phyloP scores from a whole-genome alignment of 2,797 vertebrate species.

The Capromys pilorides region DNA sequence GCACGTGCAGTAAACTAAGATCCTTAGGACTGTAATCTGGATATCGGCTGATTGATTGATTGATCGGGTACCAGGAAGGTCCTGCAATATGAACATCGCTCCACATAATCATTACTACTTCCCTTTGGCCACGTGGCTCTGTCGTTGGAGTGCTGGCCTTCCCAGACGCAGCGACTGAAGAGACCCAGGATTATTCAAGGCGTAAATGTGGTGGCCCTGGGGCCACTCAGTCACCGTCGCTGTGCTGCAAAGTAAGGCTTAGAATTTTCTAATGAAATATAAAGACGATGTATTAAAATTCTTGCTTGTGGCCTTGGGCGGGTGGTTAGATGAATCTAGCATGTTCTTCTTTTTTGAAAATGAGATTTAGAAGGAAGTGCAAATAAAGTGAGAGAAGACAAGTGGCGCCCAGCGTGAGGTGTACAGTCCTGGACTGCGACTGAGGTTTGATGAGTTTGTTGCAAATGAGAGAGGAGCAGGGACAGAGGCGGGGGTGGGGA shows the following conservation, averaged over 20 bases:
- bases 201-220: too few relatives aligned
- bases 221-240: background rate
- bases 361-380: background rate
- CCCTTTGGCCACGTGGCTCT: background rate
- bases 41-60: background rate
- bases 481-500: background rate
- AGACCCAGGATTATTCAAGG: background rate
- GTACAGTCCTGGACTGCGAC: rapidly evolving
- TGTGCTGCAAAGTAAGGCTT: background rate
- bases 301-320: background rate
- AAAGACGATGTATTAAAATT: background rate
- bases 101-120: background rate
- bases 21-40: too few relatives aligned
- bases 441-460: background rate
- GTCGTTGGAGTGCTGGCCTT: background rate
- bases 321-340: background rate
- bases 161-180: background rate
- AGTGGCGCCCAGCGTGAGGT: rapidly evolving
- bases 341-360: background rate
- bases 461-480: background rate
- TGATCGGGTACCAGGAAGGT: background rate
- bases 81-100: background rate
- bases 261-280: background rate
- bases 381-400: background rate
- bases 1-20: background rate